A percentile compares a stretch with the other conserved stretches of the same genome.
phyloP scores from a whole-genome alignment of 2,113 vertebrate species.

The Rhea pennata region DNA sequence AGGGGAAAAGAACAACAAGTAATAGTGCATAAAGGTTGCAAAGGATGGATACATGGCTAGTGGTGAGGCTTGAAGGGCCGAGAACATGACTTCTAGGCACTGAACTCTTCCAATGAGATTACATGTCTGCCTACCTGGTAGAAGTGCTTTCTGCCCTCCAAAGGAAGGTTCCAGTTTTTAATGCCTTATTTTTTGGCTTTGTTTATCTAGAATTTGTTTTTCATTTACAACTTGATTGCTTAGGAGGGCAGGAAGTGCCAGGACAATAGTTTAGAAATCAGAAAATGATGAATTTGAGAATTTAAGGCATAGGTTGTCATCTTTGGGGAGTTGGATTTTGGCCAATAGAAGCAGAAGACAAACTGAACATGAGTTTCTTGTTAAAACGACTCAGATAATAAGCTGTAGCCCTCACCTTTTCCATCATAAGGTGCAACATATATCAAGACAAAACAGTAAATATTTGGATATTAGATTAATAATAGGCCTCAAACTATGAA shows the following conservation, averaged over 20 bases:
- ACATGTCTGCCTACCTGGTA: background rate
- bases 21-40: background rate
- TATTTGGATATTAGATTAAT: background rate
- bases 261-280: background rate
- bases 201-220: background rate
- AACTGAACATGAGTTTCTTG: background rate
- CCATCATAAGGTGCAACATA: background rate
- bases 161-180: background rate
- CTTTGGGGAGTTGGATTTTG: background rate
- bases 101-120: background rate
- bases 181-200: background rate
- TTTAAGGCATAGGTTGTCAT: rapidly evolving
- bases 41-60: background rate
- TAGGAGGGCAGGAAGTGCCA: background rate
- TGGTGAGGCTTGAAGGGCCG: background rate
- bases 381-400: background rate
- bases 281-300: background rate
- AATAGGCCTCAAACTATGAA: background rate
- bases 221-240: background rate
- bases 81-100: background rate
- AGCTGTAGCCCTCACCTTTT: background rate
- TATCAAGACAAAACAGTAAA: background rate
- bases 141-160: background rate
- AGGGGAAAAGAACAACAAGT: background rate
- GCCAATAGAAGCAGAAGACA: background rate